Percentiles rank a stretch among this genome's conserved stretches.
Conservation (phyloP, 2,113 vertebrate genomes). For the Eulemur rufifrons region DNA sequence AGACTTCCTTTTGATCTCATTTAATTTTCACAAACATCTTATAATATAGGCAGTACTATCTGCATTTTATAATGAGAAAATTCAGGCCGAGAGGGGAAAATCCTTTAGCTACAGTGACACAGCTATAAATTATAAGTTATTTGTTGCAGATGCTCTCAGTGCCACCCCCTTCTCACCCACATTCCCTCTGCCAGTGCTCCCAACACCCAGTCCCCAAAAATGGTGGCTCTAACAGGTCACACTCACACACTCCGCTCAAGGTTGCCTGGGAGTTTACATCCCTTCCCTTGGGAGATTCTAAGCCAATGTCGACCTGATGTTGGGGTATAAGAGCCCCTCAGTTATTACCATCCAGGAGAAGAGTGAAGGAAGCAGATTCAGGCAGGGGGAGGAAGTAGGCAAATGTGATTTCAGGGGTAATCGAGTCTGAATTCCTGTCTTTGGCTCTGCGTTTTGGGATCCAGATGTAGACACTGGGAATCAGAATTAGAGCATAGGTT, state of each 20-base stretch:
- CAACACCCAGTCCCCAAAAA: neutral
- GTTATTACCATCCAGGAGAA: neutral
- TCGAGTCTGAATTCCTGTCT: neutral
- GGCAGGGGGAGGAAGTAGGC: neutral
- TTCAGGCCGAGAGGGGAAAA: neutral
- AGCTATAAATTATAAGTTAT: neutral
- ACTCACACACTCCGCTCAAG: neutral
- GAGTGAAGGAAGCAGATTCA: neutral
- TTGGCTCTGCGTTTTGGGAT: neutral
- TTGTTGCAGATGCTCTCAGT: neutral
- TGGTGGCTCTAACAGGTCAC: neutral
- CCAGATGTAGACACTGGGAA: neutral
- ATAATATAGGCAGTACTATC: neutral
- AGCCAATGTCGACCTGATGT: neutral
- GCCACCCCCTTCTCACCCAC: neutral
- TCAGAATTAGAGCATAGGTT: neutral
- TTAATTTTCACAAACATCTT: neutral
- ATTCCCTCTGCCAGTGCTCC: accelerated
- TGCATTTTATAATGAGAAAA: neutral
- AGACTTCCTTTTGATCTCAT: neutral
- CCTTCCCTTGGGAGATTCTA: neutral
- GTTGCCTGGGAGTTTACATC: neutral
- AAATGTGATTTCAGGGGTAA: neutral
- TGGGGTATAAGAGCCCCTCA: neutral
- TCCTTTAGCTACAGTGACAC: neutral